Base-by-base conservation (phyloP, 1,140 invertebrate species). In the Condylostylus longicornis region DNA sequence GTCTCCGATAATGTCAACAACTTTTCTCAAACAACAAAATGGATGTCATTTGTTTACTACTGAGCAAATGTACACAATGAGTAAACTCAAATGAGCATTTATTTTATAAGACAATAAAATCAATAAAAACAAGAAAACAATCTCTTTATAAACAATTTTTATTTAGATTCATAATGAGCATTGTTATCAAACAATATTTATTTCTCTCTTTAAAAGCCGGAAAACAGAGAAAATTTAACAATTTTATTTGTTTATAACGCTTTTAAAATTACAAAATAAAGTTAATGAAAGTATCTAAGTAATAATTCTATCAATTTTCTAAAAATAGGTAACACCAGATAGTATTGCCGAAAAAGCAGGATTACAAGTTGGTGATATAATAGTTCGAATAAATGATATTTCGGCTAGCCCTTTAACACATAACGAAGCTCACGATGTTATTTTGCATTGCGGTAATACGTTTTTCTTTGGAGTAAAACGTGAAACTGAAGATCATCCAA, bases 271-370 rank as follows among this genome's bases (percentile, higher is more conserved):
- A n/a, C 22, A 23, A 23, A 6, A 7, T 23, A 23, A 23, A 23
- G 22, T 23, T 23, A 12, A 6, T 23, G 22, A 23, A 23, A 23
- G 6, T 23, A 7, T 23, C 6, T 23, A 23, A 7, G 12, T 23
- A 7, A 7, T 23, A 23, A 23, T 6, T 23, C 12, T 6, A 23
- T 23, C 12, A 7, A 7, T 23, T 23, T 23, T 12, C 6, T 23
- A 12, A 23, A 12, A 23, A 4, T 43, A 90, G 85, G 79, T 90
- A 15, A 67, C 68, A 23, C 74, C 77, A 43, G 75, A 74, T 42
- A 80, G 83, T 54, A 67, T 89, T 29, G 83, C 87, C 10, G 79
- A 87, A 52, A 68, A 75, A 48, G 79, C 78, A 50, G 87, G 87
- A 20, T 59, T 94, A 30, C 70, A 75, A 51, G 71, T 76, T 33